Conservation (phyloP, 2,888 invertebrate genomes). For the Meloe dianella region DNA sequence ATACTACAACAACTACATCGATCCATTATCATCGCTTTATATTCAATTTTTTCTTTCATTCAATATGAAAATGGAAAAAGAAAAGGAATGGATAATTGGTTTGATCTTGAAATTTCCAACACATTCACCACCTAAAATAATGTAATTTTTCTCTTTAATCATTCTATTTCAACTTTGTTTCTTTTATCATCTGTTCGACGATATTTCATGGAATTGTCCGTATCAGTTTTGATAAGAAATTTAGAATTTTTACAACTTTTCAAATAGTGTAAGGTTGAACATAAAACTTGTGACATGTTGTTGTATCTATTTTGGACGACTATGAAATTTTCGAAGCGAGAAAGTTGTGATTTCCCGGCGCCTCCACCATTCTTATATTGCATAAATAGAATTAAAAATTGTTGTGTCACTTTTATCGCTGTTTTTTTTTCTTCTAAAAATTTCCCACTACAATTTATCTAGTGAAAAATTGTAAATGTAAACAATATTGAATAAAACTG, state of each 20-base stretch:
- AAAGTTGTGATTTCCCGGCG: conserved; percentile 17
- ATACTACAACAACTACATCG: background rate
- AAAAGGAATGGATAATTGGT: background rate
- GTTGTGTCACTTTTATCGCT: background rate
- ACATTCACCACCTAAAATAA: background rate
- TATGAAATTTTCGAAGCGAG: background rate
- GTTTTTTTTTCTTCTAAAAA: too few species aligned
- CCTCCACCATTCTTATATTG: conserved; percentile 19
- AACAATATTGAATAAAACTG: background rate
- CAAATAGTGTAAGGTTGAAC: background rate
- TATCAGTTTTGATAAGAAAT: background rate
- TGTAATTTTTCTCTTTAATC: background rate
- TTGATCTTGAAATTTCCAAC: background rate
- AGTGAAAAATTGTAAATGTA: too few species aligned
- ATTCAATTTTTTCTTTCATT: background rate
- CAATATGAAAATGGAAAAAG: background rate
- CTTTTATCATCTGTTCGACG: background rate
- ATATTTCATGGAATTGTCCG: too few species aligned
- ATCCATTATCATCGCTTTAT: background rate
- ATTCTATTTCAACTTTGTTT: background rate
- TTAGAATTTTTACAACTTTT: background rate
- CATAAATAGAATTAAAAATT: background rate
- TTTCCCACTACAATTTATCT: background rate
- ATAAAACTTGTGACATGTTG: background rate
- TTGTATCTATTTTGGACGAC: background rate